Evolutionary conservation across 92 coral and sea anemone species (phyloP), one percentile per base, ranked within the genome.

Genomic region (Ricordea florida): DNA sequence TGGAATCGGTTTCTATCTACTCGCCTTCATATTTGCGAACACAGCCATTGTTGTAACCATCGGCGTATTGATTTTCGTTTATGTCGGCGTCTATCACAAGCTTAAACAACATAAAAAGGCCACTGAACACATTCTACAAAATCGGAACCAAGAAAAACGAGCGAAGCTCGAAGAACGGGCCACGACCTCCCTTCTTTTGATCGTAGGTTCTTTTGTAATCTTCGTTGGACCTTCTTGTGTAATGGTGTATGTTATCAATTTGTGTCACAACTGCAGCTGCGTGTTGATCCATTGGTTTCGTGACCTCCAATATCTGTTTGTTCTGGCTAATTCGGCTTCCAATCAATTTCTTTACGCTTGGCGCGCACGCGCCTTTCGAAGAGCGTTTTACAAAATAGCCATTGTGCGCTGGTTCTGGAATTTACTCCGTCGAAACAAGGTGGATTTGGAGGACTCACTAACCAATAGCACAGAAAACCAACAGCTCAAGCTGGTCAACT

Each of bases 291-390:
- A 92, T 51, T 80, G 88, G 93, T 59, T 84, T 45, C 73, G 97
- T 29, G 97, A 92, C 66, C 69, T 88, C 22, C 93, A 88, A 43
- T 84, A 62, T 57, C 40, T 84, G 28, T 62, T 89, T 20, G 74
- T 90, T 0, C 74, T 92, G 53, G 50, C 78, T 6, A 92, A 88
- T 61, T 88, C 88, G 42, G 65, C 93, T 30, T 58, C 90, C 16
- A 92, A 92, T 72, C 92, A 88, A 73, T 92, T 92, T 72, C 57
- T 89, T 20, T 92, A 92, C 63, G 93, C 97, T 42, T 83, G 87
- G 83, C 93, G 93, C 57, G 84, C 86, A 72, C 93, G 91, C 32
- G 51, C 62, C 41, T 91, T 91, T 79, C 69, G 57, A 14, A 51
- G 68, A 27, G 97, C 93, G 27, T 84, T 87, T 47, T 62, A 30